Evolutionary conservation across 2,113 vertebrate species (phyloP).

Genomic region (Drymodes brunneopygia): DNA sequence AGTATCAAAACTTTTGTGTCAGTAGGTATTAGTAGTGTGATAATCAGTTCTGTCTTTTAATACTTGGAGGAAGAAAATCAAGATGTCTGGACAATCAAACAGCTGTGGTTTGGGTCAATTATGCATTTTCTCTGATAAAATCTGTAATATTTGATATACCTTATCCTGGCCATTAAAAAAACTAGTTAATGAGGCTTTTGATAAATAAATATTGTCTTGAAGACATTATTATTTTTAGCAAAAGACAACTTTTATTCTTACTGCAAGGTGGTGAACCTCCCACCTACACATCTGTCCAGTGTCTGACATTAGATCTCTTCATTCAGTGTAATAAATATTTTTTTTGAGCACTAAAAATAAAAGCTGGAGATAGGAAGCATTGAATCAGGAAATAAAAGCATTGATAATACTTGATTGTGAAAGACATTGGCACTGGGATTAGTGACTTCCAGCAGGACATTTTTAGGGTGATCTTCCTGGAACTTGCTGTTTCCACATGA

Average conservation of each 20-base stretch:
- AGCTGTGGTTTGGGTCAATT: neutral
- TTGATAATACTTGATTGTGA: neutral
- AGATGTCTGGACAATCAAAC: neutral
- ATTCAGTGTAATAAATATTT: neutral
- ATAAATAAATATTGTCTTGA: neutral
- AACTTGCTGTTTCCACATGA: neutral
- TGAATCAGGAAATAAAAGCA: neutral
- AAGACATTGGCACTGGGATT: neutral
- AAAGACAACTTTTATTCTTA: neutral
- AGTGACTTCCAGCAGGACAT: neutral
- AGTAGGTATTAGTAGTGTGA: neutral
- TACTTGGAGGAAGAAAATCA: neutral
- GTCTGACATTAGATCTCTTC: neutral
- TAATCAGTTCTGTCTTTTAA: neutral
- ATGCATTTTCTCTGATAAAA: neutral
- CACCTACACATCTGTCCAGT: neutral
- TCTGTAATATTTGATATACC: neutral
- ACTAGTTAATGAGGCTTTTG: neutral
- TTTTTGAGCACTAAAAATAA: neutral
- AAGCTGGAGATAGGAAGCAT: neutral
- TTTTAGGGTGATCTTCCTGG: neutral
- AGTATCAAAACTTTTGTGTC: neutral
- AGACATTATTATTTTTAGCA: neutral
- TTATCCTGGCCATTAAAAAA: neutral
- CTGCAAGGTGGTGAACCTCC: neutral